Base-by-base conservation (phyloP, 2,797 vertebrate species). In the Gallinago stenura region DNA sequence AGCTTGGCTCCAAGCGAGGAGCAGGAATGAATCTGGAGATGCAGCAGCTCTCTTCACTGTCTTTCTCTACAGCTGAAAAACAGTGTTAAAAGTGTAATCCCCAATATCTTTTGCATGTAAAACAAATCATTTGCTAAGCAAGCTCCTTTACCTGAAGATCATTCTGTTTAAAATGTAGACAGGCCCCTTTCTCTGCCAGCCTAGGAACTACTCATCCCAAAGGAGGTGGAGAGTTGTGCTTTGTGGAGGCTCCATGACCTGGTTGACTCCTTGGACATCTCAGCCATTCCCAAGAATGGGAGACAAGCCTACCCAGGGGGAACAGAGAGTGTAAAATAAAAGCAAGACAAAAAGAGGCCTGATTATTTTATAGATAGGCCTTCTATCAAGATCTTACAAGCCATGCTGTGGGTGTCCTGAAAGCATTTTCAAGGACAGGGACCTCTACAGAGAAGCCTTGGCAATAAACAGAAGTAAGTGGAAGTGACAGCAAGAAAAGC, bases 11-110 rank as follows among this genome's bases (percentile, higher is more conserved):
- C 57, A 92, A 4, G 69, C 7, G 7, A 88, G 75, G 92, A 93
- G 69, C 18, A 79, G 80, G 85, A 95, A 89, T 53, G 93, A 95
- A 94, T 84, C 57, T 2, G 2, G 37, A 83, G 53, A 81, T 53
- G 60, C 31, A 94, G 56, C 60, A 86, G 53, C 39, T 81, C 82
- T 81, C 62, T 94, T 84, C 12, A 2, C 20, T 66, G 51, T 16
- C 71, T 61, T 35, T 77, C 37, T 84, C 62, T 70, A 6, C 33
- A 46, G 10, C 35, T 57, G 57, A 66, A 76, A 93, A 78, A 64
- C 28, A 25, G 1, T 54, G 39, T 54, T 82, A 46, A 33, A 87
- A 79, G 35, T 15, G 13, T 75, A 89, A 88, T 94, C 51, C n/a
- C 39, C 12, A 5, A 0, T 73, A 87, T 48, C 37, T 88, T 87